Conservation (phyloP, 2,113 vertebrate species). For the Coptodon rendalli region DNA sequence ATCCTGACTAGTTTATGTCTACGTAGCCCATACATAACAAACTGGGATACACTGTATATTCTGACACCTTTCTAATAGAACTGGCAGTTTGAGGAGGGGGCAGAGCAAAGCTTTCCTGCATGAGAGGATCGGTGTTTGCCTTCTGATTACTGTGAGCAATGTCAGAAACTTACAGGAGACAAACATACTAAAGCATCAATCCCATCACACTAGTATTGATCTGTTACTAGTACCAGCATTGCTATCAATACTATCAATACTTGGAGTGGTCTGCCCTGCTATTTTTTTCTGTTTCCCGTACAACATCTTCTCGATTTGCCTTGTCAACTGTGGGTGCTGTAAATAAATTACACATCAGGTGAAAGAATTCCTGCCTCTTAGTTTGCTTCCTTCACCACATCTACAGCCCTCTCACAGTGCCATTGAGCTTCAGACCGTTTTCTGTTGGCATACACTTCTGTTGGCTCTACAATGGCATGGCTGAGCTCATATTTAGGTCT, state of each 20-base stretch:
- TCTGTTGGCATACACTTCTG: constrained; percentile 46
- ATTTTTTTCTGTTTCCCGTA: neutral
- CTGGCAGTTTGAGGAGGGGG: neutral
- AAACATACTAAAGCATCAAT: neutral
- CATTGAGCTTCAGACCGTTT: constrained; percentile 30
- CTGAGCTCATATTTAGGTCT: constrained; percentile 35
- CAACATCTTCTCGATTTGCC: neutral
- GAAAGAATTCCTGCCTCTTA: neutral
- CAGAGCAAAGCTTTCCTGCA: neutral
- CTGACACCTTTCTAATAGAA: neutral
- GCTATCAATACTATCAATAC: neutral
- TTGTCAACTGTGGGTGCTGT: neutral
- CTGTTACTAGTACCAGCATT: neutral
- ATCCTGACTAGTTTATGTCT: neutral
- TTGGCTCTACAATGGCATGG: constrained; percentile 19
- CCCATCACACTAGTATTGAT: neutral
- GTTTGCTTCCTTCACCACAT: neutral
- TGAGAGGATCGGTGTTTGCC: neutral
- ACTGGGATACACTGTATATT: neutral
- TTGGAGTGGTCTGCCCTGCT: neutral
- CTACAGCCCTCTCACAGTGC: neutral
- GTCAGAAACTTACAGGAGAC: neutral
- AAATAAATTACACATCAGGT: neutral
- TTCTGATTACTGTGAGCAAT: neutral
- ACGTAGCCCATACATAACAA: neutral